Evolutionary conservation across 2,888 invertebrate species (phyloP).

Genomic region (Frankliniella fusca): DNA sequence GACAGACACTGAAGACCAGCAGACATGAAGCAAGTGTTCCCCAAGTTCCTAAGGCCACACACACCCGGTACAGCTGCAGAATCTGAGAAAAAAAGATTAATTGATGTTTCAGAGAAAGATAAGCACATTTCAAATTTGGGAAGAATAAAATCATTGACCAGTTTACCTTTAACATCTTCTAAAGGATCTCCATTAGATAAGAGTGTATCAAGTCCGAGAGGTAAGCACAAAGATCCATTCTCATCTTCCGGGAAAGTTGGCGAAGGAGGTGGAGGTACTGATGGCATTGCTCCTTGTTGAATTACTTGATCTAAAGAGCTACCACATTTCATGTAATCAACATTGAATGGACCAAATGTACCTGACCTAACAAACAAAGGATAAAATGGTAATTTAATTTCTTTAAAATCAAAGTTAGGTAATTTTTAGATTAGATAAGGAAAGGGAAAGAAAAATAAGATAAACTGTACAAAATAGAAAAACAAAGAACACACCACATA

Average conservation of each 20-base stretch:
- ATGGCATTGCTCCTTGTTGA: neutral
- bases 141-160: neutral
- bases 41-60: slow-evolving; percentile 55
- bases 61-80: slow-evolving; percentile 47
- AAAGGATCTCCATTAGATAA: neutral
- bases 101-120: neutral
- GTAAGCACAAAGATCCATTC: neutral
- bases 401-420: too few relatives aligned
- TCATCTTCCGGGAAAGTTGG: neutral
- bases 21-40: slow-evolving; percentile 58
- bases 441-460: neutral
- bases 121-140: neutral
- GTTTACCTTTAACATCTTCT: neutral
- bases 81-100: slow-evolving; percentile 33
- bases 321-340: slow-evolving; percentile 4
- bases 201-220: neutral
- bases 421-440: neutral
- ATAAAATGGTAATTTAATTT: too few relatives aligned
- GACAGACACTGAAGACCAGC: slow-evolving; percentile 56
- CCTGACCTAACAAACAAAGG: neutral
- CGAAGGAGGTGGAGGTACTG: neutral
- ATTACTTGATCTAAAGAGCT: neutral
- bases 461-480: neutral
- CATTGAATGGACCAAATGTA: neutral
- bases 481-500: neutral